These are phyloP conservation scores for Chaetogeoica ovagalla DNA, from an alignment of 2,888 invertebrate genomes.

Conservation along the genomic window DNA sequence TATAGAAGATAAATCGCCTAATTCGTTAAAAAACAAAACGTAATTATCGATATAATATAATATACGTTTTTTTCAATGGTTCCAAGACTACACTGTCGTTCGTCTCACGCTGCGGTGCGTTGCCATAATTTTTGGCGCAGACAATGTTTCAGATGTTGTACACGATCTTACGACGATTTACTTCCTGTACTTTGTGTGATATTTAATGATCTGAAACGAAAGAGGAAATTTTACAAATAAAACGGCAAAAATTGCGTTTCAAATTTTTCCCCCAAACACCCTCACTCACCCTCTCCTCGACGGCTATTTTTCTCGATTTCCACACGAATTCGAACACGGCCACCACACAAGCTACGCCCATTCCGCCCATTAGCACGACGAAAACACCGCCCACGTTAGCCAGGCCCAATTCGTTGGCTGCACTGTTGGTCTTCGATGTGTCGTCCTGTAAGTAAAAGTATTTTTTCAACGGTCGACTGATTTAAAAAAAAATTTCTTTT, in stretches of 20 bases:
- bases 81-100: too few relatives aligned
- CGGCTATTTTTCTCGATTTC: slow-evolving; percentile 90
- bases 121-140: too few relatives aligned
- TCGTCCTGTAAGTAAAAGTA: slow-evolving; percentile 73
- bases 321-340: slow-evolving; percentile 95
- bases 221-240: not conserved
- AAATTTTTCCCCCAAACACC: too few relatives aligned
- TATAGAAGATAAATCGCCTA: too few relatives aligned
- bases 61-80: too few relatives aligned
- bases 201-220: slow-evolving; percentile 41
- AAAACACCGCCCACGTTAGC: slow-evolving; percentile 96
- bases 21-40: too few relatives aligned
- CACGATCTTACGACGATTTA: not conserved
- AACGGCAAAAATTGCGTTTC: slow-evolving; percentile 2
- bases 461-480: slow-evolving; percentile 1
- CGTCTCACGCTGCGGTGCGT: too few relatives aligned
- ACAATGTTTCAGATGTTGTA: too few relatives aligned
- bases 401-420: slow-evolving; percentile 86
- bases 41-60: too few relatives aligned
- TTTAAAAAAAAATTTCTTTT: too few relatives aligned
- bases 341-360: slow-evolving; percentile 87
- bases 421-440: slow-evolving; percentile 80
- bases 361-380: slow-evolving; percentile 91
- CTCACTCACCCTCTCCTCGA: slow-evolving; percentile 76
- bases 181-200: slow-evolving; percentile 47